phyloP scores from a whole-genome alignment of 2,113 vertebrate genomes.

The Leucoraja erinaceus region DNA sequence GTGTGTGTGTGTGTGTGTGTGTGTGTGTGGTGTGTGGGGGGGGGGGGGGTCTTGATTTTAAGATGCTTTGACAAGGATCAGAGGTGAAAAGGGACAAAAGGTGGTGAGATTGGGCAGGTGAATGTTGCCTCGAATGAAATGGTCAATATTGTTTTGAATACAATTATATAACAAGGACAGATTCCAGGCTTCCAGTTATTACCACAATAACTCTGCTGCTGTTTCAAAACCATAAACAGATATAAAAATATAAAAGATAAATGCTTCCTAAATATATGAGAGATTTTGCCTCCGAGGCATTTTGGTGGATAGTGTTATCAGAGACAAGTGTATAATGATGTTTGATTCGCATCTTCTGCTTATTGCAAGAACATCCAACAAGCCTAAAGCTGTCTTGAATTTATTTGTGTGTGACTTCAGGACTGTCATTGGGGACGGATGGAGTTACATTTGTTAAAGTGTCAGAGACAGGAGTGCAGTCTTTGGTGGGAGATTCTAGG shows the following conservation, averaged over 20 bases:
- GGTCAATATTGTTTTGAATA: background rate
- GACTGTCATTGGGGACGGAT: background rate
- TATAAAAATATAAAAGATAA: slow-evolving; percentile 15
- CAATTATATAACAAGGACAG: background rate
- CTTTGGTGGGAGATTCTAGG: background rate
- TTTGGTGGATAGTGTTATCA: background rate
- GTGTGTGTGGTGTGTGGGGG: no score
- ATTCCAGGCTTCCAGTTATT: background rate
- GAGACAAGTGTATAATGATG: background rate
- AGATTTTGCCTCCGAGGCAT: background rate
- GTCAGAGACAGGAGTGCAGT: background rate
- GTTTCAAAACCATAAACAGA: background rate
- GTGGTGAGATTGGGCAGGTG: background rate
- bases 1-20: no score
- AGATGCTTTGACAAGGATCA: no score
- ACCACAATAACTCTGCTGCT: no score
- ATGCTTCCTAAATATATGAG: background rate
- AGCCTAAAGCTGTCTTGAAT: background rate
- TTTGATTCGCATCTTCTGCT: background rate
- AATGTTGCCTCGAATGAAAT: background rate
- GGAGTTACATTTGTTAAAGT: background rate
- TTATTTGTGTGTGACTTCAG: background rate
- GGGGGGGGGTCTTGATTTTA: no score
- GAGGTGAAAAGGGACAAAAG: no score
- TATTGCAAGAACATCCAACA: background rate